Evolutionary conservation across 1,140 invertebrate genomes (phyloP).

Genomic region (Ceratina calcarata): DNA sequence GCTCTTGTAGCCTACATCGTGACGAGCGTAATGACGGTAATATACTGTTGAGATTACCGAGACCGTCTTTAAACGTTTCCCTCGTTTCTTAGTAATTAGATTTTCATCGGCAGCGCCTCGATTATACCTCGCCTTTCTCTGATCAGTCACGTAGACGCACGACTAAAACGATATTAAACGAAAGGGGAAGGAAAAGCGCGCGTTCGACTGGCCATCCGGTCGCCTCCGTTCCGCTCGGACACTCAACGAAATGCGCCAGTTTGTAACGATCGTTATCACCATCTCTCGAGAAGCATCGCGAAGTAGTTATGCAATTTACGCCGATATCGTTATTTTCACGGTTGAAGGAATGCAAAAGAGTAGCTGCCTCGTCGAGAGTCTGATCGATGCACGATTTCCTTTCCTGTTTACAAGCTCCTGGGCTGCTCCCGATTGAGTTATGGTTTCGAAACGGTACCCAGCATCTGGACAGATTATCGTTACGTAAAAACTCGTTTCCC

Average conservation of each 20-base stretch:
- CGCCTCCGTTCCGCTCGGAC: slow-evolving; percentile 3
- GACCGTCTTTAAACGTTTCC: background rate
- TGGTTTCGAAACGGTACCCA: background rate
- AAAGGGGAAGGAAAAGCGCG: slow-evolving; percentile 40
- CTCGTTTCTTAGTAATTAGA: slow-evolving; percentile 6
- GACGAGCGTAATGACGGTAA: background rate
- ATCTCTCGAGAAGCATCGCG: background rate
- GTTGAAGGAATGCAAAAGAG: background rate
- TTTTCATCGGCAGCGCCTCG: slow-evolving; percentile 8
- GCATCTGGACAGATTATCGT: slow-evolving; percentile 47
- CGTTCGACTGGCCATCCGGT: background rate
- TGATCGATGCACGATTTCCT: background rate
- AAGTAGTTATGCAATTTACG: background rate
- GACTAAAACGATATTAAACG: slow-evolving; percentile 20
- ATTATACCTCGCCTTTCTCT: slow-evolving; percentile 12
- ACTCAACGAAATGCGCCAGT: background rate
- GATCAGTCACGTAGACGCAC: background rate
- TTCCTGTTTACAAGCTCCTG: background rate
- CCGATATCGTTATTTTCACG: background rate
- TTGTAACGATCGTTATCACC: background rate
- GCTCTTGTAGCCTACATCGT: slow-evolving; percentile 4
- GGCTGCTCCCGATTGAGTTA: background rate
- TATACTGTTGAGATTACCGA: background rate
- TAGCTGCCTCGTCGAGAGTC: background rate
- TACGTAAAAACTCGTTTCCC: slow-evolving; percentile 72